Evolutionary conservation across 2,888 invertebrate species (phyloP).

Genomic region (Hyposoter didymator): DNA sequence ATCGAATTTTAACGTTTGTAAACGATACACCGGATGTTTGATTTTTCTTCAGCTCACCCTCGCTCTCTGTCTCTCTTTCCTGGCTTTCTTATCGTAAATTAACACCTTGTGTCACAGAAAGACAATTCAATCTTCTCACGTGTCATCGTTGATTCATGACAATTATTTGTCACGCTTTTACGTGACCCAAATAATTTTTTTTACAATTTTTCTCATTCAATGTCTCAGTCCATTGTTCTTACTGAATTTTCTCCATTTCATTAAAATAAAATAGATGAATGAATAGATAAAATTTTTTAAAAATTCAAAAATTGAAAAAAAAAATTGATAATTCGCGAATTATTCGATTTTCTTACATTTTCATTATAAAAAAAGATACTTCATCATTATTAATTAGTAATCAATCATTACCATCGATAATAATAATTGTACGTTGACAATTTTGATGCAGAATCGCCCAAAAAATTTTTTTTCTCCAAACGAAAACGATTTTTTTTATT

Average conservation of each 20-base stretch:
- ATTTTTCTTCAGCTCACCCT: constrained; percentile 7
- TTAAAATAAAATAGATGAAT: background rate
- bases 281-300: background rate
- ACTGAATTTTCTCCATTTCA: background rate
- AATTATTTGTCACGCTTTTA: background rate
- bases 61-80: constrained; percentile 18
- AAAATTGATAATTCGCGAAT: too few relatives aligned
- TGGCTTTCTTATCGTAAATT: constrained; percentile 61
- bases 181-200: background rate
- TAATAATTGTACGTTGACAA: too few relatives aligned
- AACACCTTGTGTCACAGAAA: constrained; percentile 45
- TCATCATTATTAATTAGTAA: too few relatives aligned
- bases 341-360: too few relatives aligned
- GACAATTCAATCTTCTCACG: constrained; percentile 12
- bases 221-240: background rate
- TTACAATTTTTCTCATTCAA: background rate
- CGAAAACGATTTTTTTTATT: too few relatives aligned
- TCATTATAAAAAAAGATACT: too few relatives aligned
- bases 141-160: constrained; percentile 23
- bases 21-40: constrained; percentile 63
- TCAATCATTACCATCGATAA: too few relatives aligned
- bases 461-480: background rate
- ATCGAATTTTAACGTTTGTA: constrained; percentile 23
- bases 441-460: too few relatives aligned
- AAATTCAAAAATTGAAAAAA: too few relatives aligned